A percentile compares a stretch with the other conserved stretches of the same genome.
phyloP scores from a whole-genome alignment of 2,113 vertebrate species.

The Pelvicachromis taeniatus region DNA sequence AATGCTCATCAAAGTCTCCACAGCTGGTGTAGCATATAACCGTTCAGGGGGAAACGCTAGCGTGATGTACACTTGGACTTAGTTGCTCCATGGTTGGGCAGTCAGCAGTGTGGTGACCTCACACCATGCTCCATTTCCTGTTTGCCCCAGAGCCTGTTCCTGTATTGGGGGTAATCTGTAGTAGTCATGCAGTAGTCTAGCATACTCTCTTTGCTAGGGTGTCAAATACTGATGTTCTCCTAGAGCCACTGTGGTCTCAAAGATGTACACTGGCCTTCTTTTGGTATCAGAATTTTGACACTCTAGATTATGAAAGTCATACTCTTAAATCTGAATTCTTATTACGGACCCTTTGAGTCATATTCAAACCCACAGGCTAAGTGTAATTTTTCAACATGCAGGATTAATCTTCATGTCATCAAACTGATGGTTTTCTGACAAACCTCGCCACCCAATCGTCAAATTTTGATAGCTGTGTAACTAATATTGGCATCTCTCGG shows the following conservation, averaged over 20 bases:
- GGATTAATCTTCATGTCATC: not conserved
- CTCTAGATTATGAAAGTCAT: not conserved
- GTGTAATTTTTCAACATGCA: not conserved
- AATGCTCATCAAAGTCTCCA: not conserved
- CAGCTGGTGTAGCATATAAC: not conserved
- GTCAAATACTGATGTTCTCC: not conserved
- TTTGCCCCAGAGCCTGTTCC: slow-evolving; percentile 52
- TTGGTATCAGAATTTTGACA: not conserved
- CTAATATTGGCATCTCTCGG: not conserved
- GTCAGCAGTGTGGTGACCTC: slow-evolving; percentile 55
- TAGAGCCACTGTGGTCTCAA: not conserved
- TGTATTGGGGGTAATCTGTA: slow-evolving; percentile 15
- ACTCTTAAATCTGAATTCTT: not conserved
- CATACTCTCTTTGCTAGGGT: not conserved
- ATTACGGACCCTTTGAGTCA: not conserved
- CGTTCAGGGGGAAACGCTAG: slow-evolving; percentile 17
- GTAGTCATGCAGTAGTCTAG: not conserved
- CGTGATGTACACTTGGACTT: slow-evolving; percentile 11
- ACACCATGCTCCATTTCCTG: slow-evolving; percentile 63
- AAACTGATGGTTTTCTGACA: not conserved
- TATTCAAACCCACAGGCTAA: not conserved
- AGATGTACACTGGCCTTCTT: not conserved
- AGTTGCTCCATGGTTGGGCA: slow-evolving; percentile 29
- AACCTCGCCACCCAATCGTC: not conserved
- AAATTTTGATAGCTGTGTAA: not conserved